These are phyloP conservation scores for Orius laevigatus DNA, from an alignment of 1,140 invertebrate genomes.

Conservation along the genomic window DNA sequence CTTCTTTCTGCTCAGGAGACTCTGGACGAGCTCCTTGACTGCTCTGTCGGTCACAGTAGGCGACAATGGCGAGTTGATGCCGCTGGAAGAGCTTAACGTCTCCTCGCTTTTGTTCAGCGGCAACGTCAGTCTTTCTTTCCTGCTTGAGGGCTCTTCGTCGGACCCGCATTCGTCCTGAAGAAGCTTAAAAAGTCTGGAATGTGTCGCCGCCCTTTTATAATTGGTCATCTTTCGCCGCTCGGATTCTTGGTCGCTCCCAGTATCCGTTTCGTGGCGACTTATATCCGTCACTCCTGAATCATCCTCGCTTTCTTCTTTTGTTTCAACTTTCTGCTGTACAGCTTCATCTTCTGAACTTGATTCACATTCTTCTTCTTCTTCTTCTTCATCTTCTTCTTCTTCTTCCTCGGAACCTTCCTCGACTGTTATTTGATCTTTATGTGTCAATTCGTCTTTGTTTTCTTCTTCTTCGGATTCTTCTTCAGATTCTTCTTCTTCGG, in stretches of 20 bases:
- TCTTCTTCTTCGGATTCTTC: slow-evolving; percentile 13
- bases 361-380: slow-evolving; percentile 7
- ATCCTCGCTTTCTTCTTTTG: slow-evolving; percentile 39
- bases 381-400: background rate
- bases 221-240: slow-evolving; percentile 36
- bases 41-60: slow-evolving; percentile 35
- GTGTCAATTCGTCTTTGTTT: background rate
- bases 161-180: slow-evolving; percentile 37
- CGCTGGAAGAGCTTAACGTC: slow-evolving; percentile 27
- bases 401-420: background rate
- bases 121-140: slow-evolving; percentile 26
- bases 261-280: slow-evolving; percentile 46
- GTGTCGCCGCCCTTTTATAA: slow-evolving; percentile 51
- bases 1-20: slow-evolving; percentile 33
- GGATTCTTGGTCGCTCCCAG: slow-evolving; percentile 38
- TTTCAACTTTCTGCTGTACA: slow-evolving; percentile 13
- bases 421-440: background rate
- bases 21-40: slow-evolving; percentile 38
- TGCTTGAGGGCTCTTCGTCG: slow-evolving; percentile 25
- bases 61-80: slow-evolving; percentile 33
- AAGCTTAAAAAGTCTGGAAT: slow-evolving; percentile 49
- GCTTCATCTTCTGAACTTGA: slow-evolving; percentile 17
- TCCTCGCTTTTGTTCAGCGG: slow-evolving; percentile 22
- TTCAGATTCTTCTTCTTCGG: slow-evolving; percentile 1
- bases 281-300: slow-evolving; percentile 56